Conservation (phyloP, 2,113 vertebrate species). For the Lepus timidus region DNA sequence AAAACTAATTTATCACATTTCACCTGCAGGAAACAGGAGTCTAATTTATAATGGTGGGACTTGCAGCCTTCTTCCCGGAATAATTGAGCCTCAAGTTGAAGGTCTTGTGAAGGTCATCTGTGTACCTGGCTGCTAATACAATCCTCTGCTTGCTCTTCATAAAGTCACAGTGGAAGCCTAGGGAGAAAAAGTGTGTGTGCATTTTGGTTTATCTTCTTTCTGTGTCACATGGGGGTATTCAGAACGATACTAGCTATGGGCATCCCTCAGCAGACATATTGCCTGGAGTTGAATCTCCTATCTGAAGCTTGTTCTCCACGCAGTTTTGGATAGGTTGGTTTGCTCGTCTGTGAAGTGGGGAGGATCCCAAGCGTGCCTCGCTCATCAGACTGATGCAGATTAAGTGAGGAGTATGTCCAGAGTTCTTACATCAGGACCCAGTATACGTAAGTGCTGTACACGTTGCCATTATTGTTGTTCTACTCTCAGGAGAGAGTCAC, state of each 20-base stretch:
- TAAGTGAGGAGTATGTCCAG: not conserved
- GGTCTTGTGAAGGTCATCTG: not conserved
- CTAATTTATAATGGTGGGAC: not conserved
- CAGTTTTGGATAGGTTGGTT: not conserved
- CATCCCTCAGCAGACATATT: accelerated
- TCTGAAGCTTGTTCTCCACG: not conserved
- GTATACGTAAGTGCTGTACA: not conserved
- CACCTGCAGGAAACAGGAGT: not conserved
- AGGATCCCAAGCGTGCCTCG: not conserved
- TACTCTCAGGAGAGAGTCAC: not conserved
- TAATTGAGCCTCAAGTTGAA: not conserved
- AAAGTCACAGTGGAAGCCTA: not conserved
- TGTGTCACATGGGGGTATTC: not conserved
- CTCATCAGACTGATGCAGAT: not conserved
- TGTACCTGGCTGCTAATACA: not conserved
- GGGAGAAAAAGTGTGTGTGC: not conserved
- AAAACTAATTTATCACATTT: not conserved
- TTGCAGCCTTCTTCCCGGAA: not conserved
- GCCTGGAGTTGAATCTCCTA: not conserved
- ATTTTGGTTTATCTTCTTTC: not conserved
- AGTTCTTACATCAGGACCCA: not conserved
- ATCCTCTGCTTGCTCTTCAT: not conserved
- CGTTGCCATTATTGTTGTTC: too few species aligned
- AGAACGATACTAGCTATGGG: not conserved
- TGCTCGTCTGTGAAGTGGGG: not conserved